Conservation (phyloP, 2,113 vertebrate species). For the Phrynosoma blainvillii region DNA sequence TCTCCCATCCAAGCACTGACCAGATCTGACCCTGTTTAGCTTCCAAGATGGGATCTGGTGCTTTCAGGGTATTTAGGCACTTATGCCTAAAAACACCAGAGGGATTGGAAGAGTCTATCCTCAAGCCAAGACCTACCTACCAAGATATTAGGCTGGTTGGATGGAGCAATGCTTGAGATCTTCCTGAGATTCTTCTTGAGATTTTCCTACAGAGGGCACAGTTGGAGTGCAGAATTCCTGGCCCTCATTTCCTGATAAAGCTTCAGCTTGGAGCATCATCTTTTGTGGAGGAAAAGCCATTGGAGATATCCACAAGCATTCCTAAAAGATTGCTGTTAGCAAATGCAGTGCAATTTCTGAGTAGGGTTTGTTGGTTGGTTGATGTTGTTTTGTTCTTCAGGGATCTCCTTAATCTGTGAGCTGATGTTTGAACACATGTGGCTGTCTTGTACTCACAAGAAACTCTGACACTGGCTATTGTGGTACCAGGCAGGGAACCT, state of each 20-base stretch:
- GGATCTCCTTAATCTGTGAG: accelerated
- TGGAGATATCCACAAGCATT: not conserved
- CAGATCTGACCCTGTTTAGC: too few species aligned
- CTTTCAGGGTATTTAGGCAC: too few species aligned
- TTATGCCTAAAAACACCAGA: not conserved
- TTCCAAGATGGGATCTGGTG: too few species aligned
- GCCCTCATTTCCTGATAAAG: slow-evolving; percentile 17
- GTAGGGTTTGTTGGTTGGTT: accelerated
- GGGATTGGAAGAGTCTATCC: not conserved
- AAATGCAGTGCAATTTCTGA: not conserved
- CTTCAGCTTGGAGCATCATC: not conserved
- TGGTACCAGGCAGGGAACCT: not conserved
- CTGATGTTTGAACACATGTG: accelerated
- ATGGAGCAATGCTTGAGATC: accelerated
- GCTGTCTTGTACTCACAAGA: not conserved
- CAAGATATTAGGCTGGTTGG: not conserved
- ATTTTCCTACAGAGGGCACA: not conserved
- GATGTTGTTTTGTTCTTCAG: not conserved
- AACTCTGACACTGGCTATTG: not conserved
- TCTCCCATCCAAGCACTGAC: too few species aligned
- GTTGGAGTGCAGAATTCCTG: not conserved
- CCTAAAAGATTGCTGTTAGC: not conserved
- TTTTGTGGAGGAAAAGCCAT: not conserved
- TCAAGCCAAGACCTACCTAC: too few species aligned
- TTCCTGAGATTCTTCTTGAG: not conserved